Base-by-base conservation (phyloP, 1,140 invertebrate genomes). In the Glomeris maerens region DNA sequence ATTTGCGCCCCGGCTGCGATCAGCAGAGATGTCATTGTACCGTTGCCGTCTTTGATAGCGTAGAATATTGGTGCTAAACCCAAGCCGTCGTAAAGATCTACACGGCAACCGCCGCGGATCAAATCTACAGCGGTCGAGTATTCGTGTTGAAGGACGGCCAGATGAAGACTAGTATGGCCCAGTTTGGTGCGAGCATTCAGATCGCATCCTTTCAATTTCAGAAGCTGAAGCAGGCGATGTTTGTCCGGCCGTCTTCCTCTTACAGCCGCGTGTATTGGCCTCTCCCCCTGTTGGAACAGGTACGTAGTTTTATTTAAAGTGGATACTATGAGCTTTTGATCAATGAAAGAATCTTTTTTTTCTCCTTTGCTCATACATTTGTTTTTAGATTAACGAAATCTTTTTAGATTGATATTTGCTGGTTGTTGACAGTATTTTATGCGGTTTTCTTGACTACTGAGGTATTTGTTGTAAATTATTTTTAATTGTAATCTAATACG, bases 141-240 rank as follows among this genome's bases (percentile, higher is more conserved):
- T 13, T 52, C 50, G 20, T 55, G 50, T 42, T 57, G 52, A n/a
- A 57, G 25, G 10, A 59, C 54, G 14, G 59, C 59, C n/a, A 60
- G 40, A 53, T 60, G 59, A 25, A 60, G 45, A 1, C 57, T 52
- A 17, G 59, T 59, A 27, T 59, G 57, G 2, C 59, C 59, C 26
- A 56, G 41, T 17, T 41, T 40, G 14, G 54, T 52, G 21, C 49
- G 25, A 36, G 49, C 21, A 50, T 55, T 57, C 5, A 59, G 21
- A 36, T 40, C 47, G 51, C 41, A 57, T 25, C 27, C 42, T 29
- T 17, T 49, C 21, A 17, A 27, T 40, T 47, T 48, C 38, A 54
- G 46, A 3, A 45, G 47, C 49, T 49, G 10, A 0, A 57, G 44
- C 5, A 53, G 38, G 20, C 50, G 39, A 23, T 56, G 41, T 38